A percentile compares a stretch with the other conserved stretches of the same genome.
These are phyloP conservation scores for Centruroides vittatus DNA, from an alignment of 1,140 invertebrate genomes.

Conservation along the genomic window DNA sequence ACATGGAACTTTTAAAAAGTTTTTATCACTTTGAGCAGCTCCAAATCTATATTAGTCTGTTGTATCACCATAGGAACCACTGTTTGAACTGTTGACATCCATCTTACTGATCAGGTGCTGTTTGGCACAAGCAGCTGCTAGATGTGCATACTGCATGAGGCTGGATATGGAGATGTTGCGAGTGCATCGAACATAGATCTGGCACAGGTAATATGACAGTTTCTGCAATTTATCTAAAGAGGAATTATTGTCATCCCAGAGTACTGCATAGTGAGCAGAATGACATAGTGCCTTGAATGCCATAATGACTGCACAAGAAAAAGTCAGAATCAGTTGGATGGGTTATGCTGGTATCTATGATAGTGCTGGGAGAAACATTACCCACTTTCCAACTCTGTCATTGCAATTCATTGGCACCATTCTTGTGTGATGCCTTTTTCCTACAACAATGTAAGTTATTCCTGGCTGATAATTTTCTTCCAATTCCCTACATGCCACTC, in stretches of 20 bases:
- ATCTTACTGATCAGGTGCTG: not conserved
- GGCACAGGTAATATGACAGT: conserved; percentile 20
- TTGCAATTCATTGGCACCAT: conserved; percentile 15
- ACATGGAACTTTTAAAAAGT: not conserved
- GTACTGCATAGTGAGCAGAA: conserved; percentile 16
- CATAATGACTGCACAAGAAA: conserved; percentile 54
- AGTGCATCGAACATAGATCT: conserved; percentile 15
- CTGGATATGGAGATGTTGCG: conserved; percentile 20
- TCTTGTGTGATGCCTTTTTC: conserved; percentile 17
- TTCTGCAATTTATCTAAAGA: conserved; percentile 14
- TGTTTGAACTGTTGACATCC: not conserved
- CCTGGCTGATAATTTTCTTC: conserved; percentile 23
- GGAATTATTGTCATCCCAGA: conserved; percentile 17
- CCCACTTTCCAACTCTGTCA: conserved; percentile 21
- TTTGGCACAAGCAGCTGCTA: conserved; percentile 21
- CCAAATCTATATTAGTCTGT: not conserved
- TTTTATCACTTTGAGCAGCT: not conserved
- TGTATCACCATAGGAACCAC: not conserved
- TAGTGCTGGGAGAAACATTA: conserved; percentile 70
- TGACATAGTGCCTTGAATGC: conserved; percentile 32
- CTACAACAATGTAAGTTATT: conserved; percentile 20
- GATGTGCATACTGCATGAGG: conserved; percentile 22
- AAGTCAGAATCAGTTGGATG: conserved; percentile 69
- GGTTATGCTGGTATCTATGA: conserved; percentile 63
- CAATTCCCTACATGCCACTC: conserved; percentile 23